phyloP scores from a whole-genome alignment of 2,797 vertebrate genomes.

The Chanos chanos region DNA sequence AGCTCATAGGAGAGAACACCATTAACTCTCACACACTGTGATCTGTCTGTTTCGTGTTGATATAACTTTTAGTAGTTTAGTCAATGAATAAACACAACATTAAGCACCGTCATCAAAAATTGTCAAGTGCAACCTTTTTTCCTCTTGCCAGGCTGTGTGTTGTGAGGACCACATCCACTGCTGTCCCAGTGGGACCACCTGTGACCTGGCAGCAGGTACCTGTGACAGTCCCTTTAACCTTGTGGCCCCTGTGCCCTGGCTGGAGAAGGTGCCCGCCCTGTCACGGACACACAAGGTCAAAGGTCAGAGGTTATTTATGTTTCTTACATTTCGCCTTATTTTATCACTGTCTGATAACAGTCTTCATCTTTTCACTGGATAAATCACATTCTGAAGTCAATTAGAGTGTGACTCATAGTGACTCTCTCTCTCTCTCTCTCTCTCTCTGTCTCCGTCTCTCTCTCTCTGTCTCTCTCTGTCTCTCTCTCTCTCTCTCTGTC shows the following conservation, averaged over 20 bases:
- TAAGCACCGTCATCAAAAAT: background rate
- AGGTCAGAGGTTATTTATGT: slow-evolving; percentile 6
- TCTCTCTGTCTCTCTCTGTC: background rate
- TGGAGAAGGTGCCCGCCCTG: slow-evolving; percentile 16
- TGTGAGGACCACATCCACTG: slow-evolving; percentile 81
- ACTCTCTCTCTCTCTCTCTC: too few relatives aligned
- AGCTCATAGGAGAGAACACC: too few relatives aligned
- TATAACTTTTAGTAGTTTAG: too few relatives aligned
- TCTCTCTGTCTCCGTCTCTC: too few relatives aligned
- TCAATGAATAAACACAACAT: too few relatives aligned
- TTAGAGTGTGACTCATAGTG: too few relatives aligned
- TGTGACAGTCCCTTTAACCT: slow-evolving; percentile 53
- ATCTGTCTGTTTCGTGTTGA: too few relatives aligned
- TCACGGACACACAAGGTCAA: background rate
- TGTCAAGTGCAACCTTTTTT: background rate
- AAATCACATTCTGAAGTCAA: too few relatives aligned
- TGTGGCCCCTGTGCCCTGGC: slow-evolving; percentile 44
- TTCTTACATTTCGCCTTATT: background rate
- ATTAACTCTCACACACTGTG: too few relatives aligned
- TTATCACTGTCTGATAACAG: background rate
- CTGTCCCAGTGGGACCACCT: slow-evolving; percentile 76
- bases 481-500: background rate
- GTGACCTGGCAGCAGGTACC: slow-evolving; percentile 63
- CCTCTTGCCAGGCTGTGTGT: slow-evolving; percentile 72
- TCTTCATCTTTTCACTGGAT: background rate